phyloP scores from a whole-genome alignment of 2,113 vertebrate species.

The Lepus americanus region DNA sequence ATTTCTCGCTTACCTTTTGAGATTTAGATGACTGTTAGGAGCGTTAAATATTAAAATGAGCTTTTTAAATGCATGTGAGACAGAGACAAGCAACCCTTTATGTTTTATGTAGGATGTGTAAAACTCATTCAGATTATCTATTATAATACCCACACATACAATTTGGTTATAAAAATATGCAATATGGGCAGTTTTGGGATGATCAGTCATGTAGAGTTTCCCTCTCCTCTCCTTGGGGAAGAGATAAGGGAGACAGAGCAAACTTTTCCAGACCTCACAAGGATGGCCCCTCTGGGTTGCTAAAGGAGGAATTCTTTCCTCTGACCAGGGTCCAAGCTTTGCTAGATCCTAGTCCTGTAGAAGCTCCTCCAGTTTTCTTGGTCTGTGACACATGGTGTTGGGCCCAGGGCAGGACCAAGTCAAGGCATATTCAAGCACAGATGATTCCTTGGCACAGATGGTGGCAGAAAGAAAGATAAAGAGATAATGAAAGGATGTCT shows the following conservation, averaged over 20 bases:
- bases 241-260: neutral
- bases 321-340: neutral
- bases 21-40: constrained; percentile 77
- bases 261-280: neutral
- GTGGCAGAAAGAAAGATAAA: neutral
- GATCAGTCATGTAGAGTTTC: constrained; percentile 7
- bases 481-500: neutral
- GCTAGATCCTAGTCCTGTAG: neutral
- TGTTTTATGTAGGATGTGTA: constrained; percentile 73
- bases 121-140: constrained; percentile 75
- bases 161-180: constrained; percentile 65
- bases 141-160: constrained; percentile 62
- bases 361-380: neutral
- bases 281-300: neutral
- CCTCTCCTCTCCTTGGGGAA: neutral
- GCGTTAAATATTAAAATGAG: constrained; percentile 82
- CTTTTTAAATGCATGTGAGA: constrained; percentile 76
- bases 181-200: neutral
- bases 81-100: constrained; percentile 70
- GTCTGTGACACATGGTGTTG: no score
- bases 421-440: neutral
- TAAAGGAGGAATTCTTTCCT: neutral
- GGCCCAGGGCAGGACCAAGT: neutral
- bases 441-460: neutral
- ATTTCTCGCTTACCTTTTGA: constrained; percentile 73